Evolutionary conservation across 2,113 vertebrate genomes (phyloP).

Genomic region (Melanotaenia duboulayi): DNA sequence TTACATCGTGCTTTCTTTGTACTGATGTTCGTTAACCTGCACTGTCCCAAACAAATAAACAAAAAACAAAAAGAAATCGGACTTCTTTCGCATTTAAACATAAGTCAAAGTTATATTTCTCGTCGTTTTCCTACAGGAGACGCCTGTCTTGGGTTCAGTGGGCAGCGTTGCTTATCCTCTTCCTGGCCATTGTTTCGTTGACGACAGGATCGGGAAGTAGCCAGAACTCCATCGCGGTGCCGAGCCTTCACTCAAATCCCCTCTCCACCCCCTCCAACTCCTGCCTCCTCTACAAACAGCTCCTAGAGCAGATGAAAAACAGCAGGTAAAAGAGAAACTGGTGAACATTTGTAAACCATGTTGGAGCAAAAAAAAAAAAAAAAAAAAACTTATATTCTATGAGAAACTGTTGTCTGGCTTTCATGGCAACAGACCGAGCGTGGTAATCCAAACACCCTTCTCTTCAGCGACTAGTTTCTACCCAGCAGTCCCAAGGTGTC

Average conservation of each 20-base stretch:
- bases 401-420: too few species aligned
- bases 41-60: too few species aligned
- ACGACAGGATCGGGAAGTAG: slow-evolving; percentile 84
- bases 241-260: slow-evolving; percentile 83
- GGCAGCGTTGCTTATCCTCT: slow-evolving; percentile 92
- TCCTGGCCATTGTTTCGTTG: slow-evolving; percentile 92
- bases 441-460: background rate
- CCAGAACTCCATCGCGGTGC: slow-evolving; percentile 80
- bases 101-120: background rate
- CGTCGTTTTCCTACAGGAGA: slow-evolving; percentile 79
- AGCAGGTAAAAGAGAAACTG: slow-evolving; percentile 59
- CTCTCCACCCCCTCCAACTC: slow-evolving; percentile 88
- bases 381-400: too few species aligned
- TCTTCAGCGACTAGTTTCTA: background rate
- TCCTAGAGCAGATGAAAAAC: slow-evolving; percentile 77
- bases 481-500: background rate
- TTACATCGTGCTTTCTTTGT: too few species aligned
- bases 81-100: too few species aligned
- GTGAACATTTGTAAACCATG: background rate
- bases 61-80: too few species aligned
- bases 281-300: slow-evolving; percentile 84
- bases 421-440: background rate
- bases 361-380: background rate
- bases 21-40: too few species aligned
- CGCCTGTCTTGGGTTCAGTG: slow-evolving; percentile 94